Conservation (phyloP, 2,797 vertebrate species). For the Brotogeris chrysoptera region DNA sequence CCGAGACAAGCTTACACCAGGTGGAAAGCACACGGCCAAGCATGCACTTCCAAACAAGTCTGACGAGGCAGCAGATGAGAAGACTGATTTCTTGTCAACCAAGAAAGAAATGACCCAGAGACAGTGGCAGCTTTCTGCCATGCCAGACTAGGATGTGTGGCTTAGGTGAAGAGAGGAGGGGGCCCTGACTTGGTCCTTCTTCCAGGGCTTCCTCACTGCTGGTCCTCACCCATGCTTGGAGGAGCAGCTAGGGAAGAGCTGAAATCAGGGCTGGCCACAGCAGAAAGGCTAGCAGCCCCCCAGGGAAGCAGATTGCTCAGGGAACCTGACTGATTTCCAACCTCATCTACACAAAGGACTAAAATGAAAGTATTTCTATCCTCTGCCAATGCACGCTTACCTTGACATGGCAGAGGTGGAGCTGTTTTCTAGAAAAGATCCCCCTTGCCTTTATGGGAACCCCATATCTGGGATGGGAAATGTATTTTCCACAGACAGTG, state of each 20-base stretch:
- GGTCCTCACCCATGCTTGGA: neutral
- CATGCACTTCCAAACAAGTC: neutral
- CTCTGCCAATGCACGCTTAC: fast-evolving
- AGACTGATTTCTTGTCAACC: neutral
- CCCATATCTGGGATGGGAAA: neutral
- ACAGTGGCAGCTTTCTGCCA: neutral
- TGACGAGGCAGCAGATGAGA: neutral
- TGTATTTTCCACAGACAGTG: fast-evolving
- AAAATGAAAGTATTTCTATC: fast-evolving
- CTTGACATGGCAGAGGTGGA: neutral
- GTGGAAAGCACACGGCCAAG: neutral
- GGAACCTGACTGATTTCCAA: neutral
- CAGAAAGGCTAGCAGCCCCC: fast-evolving
- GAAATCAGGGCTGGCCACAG: neutral
- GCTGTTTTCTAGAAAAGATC: neutral
- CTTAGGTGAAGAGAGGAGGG: neutral
- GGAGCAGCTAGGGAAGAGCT: neutral
- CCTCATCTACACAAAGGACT: fast-evolving
- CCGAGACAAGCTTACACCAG: neutral
- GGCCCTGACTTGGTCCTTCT: fast-evolving
- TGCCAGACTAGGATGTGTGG: fast-evolving
- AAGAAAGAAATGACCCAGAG: neutral
- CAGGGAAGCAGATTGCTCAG: neutral
- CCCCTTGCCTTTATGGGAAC: neutral
- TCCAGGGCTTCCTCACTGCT: neutral